Percentiles rank a stretch among this genome's conserved stretches.
Evolutionary conservation across 2,888 invertebrate species (phyloP).

Genomic region (Athalia circularis): DNA sequence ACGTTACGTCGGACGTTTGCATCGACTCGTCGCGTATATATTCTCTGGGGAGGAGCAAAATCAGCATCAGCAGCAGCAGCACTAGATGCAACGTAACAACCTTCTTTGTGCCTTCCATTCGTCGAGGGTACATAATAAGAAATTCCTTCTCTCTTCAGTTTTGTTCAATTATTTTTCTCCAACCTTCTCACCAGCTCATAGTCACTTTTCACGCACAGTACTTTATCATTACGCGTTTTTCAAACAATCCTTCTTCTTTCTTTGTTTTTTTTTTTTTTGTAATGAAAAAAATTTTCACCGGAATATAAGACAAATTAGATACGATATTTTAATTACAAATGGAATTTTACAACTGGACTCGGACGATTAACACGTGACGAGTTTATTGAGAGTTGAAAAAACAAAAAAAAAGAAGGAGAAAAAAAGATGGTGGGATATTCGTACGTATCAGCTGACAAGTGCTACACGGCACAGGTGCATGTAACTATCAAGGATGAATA

Average conservation of each 20-base stretch:
- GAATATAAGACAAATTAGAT: not conserved
- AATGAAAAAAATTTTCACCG: not conserved
- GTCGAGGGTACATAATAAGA: not conserved
- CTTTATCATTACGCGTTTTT: no score
- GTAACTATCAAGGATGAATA: constrained; percentile 32
- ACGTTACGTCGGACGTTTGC: constrained; percentile 10
- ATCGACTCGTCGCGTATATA: constrained; percentile 9
- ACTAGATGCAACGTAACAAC: not conserved
- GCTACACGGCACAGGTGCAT: constrained; percentile 23
- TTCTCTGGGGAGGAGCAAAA: not conserved
- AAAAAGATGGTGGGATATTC: constrained; percentile 3
- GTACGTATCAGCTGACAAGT: not conserved
- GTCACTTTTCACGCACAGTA: no score
- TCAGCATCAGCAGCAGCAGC: no score
- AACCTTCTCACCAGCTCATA: no score
- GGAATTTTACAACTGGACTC: no score
- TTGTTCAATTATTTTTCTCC: no score
- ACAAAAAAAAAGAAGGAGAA: not conserved
- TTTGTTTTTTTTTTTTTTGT: no score
- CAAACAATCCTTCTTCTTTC: no score
- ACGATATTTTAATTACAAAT: not conserved
- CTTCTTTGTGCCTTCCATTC: constrained; percentile 9
- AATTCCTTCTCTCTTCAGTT: not conserved
- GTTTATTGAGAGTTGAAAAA: no score
- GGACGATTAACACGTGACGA: not conserved